Base-by-base conservation (phyloP, 30 jellyfish, hydroid and myxozoan genomes). In the Morbakka virulenta region DNA sequence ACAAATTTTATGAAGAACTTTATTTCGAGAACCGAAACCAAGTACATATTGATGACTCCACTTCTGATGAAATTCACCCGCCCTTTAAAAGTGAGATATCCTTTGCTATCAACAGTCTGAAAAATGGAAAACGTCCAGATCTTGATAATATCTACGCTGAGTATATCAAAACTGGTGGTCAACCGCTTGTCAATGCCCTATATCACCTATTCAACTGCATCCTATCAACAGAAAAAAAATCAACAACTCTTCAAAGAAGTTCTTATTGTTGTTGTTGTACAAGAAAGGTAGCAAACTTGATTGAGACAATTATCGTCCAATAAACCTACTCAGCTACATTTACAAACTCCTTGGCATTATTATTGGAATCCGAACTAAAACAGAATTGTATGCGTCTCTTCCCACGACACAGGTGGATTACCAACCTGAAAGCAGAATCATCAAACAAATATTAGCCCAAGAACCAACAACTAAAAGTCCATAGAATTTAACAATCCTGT, bases 1-100 rank as follows among this genome's bases (percentile, higher is more conserved):
- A 57, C 77, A 65, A 65, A 65, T 65, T 65, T 2, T 65, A 24
- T 65, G 77, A 65, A 65, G 77, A 65, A 21, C 77, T 65, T 12
- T 65, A 65, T 65, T 65, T 65, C 14, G 77, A 65, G 24, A 65
- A 65, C 77, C 57, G 2, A 65, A 65, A 65, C 61, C 52, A 65
- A 30, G 20, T 65, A 14, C 70, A n/a, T 25, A 4, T 53, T 53
- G 70, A 0, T 61, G 72, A 61, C 51, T 61, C 72, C 72, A 61
- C 72, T 61, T 61, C 72, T 61, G 72, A 61, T 61, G 72, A 61
- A 61, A 61, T 23, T 61, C 72, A 2, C 20, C 48, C 72, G 30
- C 24, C 28, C 72, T 61, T 61, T n/a, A n/a, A n/a, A n/a, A n/a
- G n/a, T n/a, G n/a, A n/a, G n/a, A n/a, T n/a, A n/a, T n/a, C n/a